Evolutionary conservation across 1,140 invertebrate species (phyloP).

Genomic region (Rhopalosiphum padi): DNA sequence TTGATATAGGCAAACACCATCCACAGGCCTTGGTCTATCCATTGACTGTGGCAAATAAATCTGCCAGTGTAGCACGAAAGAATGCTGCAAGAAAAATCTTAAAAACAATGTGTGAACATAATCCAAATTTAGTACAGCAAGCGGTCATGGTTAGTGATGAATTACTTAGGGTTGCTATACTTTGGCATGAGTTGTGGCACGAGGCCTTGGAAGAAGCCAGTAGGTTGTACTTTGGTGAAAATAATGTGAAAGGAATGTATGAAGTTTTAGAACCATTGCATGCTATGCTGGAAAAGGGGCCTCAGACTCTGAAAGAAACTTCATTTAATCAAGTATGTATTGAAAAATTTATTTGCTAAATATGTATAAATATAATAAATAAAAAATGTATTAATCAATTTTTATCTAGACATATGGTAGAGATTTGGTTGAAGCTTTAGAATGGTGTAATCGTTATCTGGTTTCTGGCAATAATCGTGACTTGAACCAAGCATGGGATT

Average conservation of each 20-base stretch:
- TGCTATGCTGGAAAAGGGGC: conserved; percentile 89
- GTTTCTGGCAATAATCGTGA: conserved; percentile 85
- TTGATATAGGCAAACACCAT: conserved; percentile 92
- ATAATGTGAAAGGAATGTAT: conserved; percentile 95
- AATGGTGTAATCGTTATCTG: conserved; percentile 79
- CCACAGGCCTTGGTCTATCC: conserved; percentile 95
- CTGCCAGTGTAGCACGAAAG: conserved; percentile 82
- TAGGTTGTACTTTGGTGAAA: conserved; percentile 93
- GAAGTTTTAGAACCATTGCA: conserved; percentile 94
- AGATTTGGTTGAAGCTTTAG: conserved; percentile 91
- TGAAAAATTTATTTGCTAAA: not conserved
- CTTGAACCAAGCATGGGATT: conserved; percentile 97
- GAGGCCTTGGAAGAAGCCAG: conserved; percentile 98
- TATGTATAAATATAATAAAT: not conserved
- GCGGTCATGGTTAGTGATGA: conserved; percentile 81
- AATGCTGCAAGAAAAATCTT: conserved; percentile 95
- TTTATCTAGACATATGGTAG: conserved; percentile 80
- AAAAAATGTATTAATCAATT: not conserved
- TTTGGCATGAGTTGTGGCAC: conserved; percentile 99
- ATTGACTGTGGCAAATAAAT: conserved; percentile 96
- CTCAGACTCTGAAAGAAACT: conserved; percentile 95
- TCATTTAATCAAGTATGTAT: conserved; percentile 84
- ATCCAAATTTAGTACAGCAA: conserved; percentile 82
- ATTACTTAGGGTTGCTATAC: conserved; percentile 95
- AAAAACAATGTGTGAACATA: conserved; percentile 95